Evolutionary conservation across 1,140 invertebrate genomes (phyloP).

Genomic region (Drosophila melanica): DNA sequence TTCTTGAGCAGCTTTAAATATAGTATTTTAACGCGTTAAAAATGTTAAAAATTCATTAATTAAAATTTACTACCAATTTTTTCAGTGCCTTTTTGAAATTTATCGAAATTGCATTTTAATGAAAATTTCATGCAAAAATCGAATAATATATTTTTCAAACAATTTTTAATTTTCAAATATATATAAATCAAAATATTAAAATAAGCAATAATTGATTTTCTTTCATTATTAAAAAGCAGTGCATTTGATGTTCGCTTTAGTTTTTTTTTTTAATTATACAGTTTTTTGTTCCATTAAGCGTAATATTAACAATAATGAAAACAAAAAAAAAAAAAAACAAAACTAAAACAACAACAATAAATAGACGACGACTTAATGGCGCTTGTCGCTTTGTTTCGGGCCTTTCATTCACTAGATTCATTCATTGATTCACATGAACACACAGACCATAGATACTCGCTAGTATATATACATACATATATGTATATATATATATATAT

Average conservation of each 20-base stretch:
- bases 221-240: no score
- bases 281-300: conserved; percentile 53
- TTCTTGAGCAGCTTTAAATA: no score
- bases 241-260: not conserved
- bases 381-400: conserved; percentile 56
- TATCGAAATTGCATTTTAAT: no score
- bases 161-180: no score
- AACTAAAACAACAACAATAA: conserved; percentile 24
- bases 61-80: no score
- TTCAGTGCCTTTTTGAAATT: no score
- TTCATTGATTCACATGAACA: conserved; percentile 67
- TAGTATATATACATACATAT: conserved; percentile 8
- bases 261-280: conserved; percentile 33
- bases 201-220: no score
- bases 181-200: no score
- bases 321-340: conserved; percentile 13
- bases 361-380: conserved; percentile 53
- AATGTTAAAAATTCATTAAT: no score
- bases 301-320: conserved; percentile 33
- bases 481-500: conserved; percentile 3
- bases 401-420: conserved; percentile 66
- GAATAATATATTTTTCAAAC: no score
- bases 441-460: conserved; percentile 13
- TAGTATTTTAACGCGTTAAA: no score
- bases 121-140: no score